Base-by-base conservation (phyloP, 2,888 invertebrate genomes). In the Chloromyia formosa region DNA sequence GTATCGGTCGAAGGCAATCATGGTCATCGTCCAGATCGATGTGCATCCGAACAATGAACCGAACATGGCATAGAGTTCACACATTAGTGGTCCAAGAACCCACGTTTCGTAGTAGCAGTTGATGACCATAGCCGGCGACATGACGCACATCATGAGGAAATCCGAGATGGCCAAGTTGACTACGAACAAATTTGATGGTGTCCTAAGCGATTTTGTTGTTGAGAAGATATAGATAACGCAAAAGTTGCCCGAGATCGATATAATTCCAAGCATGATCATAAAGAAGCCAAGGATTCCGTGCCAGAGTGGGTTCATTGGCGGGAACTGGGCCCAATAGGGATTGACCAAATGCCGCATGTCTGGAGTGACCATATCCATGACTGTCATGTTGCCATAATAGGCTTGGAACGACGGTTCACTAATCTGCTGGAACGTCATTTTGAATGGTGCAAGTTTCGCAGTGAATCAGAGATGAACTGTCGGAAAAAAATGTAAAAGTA, bases 101-200 rank as follows among this genome's bases (percentile, higher is more conserved):
- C 85, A 85, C 14, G 77, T 79, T 73, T 93, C 94, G 81, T 92
- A 87, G 83, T 94, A 94, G 84, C 94, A 94, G 84, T 92, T 95
- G 79, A 94, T 88, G 71, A 94, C 91, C 91, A 94, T 94, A 78
- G 94, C 88, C 69, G 74, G 74, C 12, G 53, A 74, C 74, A 74
- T 88, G 27, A 87, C 85, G 53, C 87, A 87, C 95, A 96, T 96
- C 93, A 96, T 95, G 78, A 92, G 88, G 83, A 96, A 94, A 83
- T 96, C 95, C 74, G 95, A 94, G 84, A 97, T 91, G 45, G 96
- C 96, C 82, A 97, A 88, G 86, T 97, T 97, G 76, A 96, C 92
- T 76, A 97, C 93, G 79, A 96, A 88, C 80, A 97, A 88, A 85
- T 97, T 97, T 78, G 96, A 95, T 64, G 96, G 96, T 49, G 96